Conservation (phyloP, 2,797 vertebrate species). For the Lepilemur septentrionalis region DNA sequence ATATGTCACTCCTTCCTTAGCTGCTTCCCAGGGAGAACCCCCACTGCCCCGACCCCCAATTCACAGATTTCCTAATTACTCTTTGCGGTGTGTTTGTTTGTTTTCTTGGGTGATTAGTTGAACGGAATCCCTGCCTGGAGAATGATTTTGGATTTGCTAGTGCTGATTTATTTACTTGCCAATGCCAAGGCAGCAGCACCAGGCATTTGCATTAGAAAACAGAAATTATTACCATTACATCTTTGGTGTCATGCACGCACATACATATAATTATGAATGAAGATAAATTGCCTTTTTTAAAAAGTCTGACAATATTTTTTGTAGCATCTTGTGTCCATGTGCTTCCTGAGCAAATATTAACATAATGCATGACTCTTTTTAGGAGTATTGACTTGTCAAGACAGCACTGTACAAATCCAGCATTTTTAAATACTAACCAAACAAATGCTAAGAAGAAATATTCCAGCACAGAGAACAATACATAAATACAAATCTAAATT, state of each 20-base stretch:
- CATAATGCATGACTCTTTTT: constrained; percentile 3
- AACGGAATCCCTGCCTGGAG: constrained; percentile 57
- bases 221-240: not conserved
- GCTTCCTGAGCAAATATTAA: constrained; percentile 54
- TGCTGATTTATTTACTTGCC: constrained; percentile 63
- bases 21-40: constrained; percentile 45
- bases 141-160: constrained; percentile 57
- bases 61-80: constrained; percentile 59
- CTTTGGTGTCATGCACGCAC: not conserved
- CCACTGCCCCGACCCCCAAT: constrained; percentile 10
- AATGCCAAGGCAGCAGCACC: not conserved
- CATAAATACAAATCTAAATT: constrained; percentile 48
- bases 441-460: constrained; percentile 32
- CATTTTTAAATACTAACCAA: constrained; percentile 53
- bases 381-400: not conserved
- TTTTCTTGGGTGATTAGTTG: constrained; percentile 67
- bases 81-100: constrained; percentile 64
- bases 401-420: not conserved
- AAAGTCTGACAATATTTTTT: constrained; percentile 38
- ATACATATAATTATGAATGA: constrained; percentile 14
- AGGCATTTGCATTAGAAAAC: constrained; percentile 1
- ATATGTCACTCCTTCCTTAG: constrained; percentile 36
- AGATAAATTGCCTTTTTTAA: not conserved
- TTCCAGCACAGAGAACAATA: not conserved
- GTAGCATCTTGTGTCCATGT: constrained; percentile 39